Percentiles rank a stretch among this genome's conserved stretches.
Conservation (phyloP, 2,797 vertebrate species). For the Crocidura indochinensis region DNA sequence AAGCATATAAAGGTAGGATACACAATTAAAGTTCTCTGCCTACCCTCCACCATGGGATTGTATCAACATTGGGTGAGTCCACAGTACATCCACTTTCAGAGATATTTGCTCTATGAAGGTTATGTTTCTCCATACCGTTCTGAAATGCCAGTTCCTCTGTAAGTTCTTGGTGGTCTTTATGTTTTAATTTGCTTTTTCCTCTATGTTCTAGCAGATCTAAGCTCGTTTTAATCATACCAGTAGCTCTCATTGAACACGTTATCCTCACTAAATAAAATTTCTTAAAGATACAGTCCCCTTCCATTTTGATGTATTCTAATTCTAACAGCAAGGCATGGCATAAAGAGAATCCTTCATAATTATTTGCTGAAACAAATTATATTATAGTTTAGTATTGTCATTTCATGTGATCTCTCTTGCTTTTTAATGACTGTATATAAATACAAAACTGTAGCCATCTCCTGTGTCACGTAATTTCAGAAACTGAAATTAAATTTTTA, state of each 20-base stretch:
- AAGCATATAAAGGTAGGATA: neutral
- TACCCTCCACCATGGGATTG: neutral
- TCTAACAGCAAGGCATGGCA: neutral
- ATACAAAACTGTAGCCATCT: neutral
- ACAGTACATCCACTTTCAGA: neutral
- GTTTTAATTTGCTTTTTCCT: no score
- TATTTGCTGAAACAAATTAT: slow-evolving; percentile 39
- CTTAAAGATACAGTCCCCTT: neutral
- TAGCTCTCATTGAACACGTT: neutral
- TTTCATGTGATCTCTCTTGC: neutral
- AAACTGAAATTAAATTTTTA: neutral
- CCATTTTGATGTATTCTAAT: neutral
- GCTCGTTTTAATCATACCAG: neutral
- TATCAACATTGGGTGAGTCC: neutral
- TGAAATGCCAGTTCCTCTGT: neutral
- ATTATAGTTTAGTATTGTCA: slow-evolving; percentile 25
- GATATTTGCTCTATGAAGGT: neutral
- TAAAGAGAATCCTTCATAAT: neutral
- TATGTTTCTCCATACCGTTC: neutral
- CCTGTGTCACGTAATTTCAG: slow-evolving; percentile 27
- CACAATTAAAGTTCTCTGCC: neutral
- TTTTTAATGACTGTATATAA: neutral
- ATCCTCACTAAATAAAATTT: neutral
- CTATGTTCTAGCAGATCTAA: neutral
- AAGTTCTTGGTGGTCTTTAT: neutral